Conservation (phyloP, 1,140 invertebrate species). For the Colletes latitarsis region DNA sequence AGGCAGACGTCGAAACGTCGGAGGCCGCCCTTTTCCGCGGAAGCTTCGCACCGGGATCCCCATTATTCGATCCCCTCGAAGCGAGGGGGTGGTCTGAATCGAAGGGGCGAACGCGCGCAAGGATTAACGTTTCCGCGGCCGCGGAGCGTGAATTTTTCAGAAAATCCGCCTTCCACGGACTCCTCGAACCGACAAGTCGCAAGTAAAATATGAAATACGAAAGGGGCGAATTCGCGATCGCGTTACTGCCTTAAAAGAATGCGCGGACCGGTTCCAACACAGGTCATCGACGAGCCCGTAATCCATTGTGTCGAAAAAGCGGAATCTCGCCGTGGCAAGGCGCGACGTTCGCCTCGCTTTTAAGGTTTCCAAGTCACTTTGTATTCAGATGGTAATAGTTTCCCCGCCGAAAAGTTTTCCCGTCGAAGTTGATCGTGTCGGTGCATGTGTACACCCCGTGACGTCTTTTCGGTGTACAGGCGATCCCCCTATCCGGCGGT, state of each 20-base stretch:
- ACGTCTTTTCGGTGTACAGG: slow-evolving; percentile 40
- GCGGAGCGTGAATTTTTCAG: slow-evolving; percentile 11
- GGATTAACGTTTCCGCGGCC: slow-evolving; percentile 14
- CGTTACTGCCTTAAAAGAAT: no score
- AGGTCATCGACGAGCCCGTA: neutral
- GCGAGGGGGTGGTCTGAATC: neutral
- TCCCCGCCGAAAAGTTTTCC: slow-evolving; percentile 12
- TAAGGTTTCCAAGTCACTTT: neutral
- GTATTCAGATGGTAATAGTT: slow-evolving; percentile 27
- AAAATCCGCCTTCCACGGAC: neutral
- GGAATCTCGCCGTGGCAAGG: neutral
- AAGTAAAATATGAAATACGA: no score
- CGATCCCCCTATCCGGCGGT: slow-evolving; percentile 60
- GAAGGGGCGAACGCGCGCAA: neutral
- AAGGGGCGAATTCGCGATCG: no score
- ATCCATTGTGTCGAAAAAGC: neutral
- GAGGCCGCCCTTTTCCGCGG: neutral
- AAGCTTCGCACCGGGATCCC: neutral
- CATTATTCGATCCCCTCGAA: slow-evolving; percentile 17
- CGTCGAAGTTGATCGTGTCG: slow-evolving; percentile 13
- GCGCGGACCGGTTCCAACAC: neutral
- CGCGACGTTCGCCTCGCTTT: neutral
- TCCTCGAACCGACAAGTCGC: no score
- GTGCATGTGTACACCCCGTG: slow-evolving; percentile 9
- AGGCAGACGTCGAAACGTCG: slow-evolving; percentile 13